Evolutionary conservation across 2,888 invertebrate species (phyloP).

Genomic region (Calameuta filiformis): DNA sequence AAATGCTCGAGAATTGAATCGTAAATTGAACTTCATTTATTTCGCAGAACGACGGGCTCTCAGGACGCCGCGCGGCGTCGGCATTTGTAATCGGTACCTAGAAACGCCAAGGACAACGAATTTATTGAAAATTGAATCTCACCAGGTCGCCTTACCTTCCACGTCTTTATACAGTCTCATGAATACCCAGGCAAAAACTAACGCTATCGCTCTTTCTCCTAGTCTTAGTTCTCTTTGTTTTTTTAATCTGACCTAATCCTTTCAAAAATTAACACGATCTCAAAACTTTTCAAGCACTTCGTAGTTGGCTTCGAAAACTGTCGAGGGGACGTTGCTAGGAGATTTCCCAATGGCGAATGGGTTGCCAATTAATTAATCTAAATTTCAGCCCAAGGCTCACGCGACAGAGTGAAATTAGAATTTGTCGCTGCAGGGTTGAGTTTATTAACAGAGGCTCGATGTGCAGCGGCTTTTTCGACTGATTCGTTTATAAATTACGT

Average conservation of each 20-base stretch:
- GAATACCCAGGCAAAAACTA: not conserved
- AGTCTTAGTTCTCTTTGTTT: slow-evolving; percentile 12
- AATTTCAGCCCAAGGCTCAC: slow-evolving; percentile 29
- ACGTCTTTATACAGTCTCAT: not conserved
- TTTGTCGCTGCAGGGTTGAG: slow-evolving; percentile 37
- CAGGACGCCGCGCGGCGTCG: slow-evolving; percentile 20
- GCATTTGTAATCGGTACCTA: slow-evolving; percentile 33
- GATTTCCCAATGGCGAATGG: slow-evolving; percentile 1
- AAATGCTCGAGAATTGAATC: slow-evolving; percentile 45
- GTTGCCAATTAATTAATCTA: slow-evolving; percentile 51
- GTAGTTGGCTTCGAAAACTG: not conserved
- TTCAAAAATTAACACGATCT: not conserved
- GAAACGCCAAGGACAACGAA: slow-evolving; percentile 20
- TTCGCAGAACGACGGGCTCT: slow-evolving; percentile 18
- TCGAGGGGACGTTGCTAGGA: not conserved
- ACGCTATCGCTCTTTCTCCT: not conserved
- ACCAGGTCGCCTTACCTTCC: slow-evolving; percentile 2
- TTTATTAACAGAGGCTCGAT: slow-evolving; percentile 35
- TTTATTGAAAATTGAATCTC: slow-evolving; percentile 45
- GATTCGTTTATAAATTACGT: slow-evolving; percentile 24
- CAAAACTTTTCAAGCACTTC: not conserved
- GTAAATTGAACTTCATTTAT: slow-evolving; percentile 39
- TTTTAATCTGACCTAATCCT: slow-evolving; percentile 18
- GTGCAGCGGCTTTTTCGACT: slow-evolving; percentile 27
- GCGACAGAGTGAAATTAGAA: slow-evolving; percentile 38